Percentiles rank a stretch among this genome's conserved stretches.
Evolutionary conservation across 2,888 invertebrate species (phyloP).

Genomic region (Melinaea menophilus): DNA sequence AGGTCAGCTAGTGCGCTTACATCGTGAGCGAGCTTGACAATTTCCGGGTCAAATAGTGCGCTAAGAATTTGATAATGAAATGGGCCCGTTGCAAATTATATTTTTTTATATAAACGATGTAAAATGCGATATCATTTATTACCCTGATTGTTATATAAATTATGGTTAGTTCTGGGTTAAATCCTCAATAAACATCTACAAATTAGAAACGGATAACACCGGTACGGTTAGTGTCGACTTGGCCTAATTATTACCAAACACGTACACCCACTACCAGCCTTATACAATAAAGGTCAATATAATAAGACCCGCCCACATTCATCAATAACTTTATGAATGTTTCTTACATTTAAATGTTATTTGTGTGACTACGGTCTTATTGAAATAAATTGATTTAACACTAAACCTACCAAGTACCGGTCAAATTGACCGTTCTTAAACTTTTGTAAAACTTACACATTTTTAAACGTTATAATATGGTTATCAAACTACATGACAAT

Average conservation of each 20-base stretch:
- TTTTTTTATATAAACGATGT: too few species aligned
- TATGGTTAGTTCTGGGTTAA: background rate
- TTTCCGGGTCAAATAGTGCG: too few species aligned
- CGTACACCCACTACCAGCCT: conserved; percentile 39
- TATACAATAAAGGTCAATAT: conserved; percentile 39
- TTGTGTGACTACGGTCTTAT: background rate
- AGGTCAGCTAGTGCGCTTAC: background rate
- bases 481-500: too few species aligned
- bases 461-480: too few species aligned
- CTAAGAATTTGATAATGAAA: too few species aligned
- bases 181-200: background rate
- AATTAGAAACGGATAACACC: conserved; percentile 9
- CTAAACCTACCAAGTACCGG: too few species aligned
- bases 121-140: too few species aligned
- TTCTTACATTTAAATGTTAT: background rate
- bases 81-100: too few species aligned
- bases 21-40: background rate
- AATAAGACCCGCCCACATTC: conserved; percentile 24
- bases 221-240: conserved; percentile 35
- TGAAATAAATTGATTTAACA: too few species aligned
- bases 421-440: too few species aligned
- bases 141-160: too few species aligned
- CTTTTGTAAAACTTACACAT: too few species aligned
- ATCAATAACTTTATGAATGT: conserved; percentile 36
- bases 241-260: conserved; percentile 59